A percentile compares a stretch with the other conserved stretches of the same genome.
phyloP scores from a whole-genome alignment of 2,888 invertebrate genomes.

The Loripinus fragilis region DNA sequence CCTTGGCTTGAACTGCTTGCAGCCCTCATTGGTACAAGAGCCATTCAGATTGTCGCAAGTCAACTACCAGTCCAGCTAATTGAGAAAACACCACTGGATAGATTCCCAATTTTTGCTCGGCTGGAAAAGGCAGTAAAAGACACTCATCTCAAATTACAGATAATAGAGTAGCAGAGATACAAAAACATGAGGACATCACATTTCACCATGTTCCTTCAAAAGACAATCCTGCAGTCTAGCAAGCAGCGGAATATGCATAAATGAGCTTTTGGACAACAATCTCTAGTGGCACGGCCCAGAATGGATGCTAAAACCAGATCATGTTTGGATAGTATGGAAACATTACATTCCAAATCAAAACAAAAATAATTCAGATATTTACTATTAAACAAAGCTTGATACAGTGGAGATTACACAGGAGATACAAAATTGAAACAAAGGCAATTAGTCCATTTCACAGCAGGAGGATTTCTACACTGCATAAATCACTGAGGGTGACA shows the following conservation, averaged over 20 bases:
- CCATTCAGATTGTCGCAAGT: too few species aligned
- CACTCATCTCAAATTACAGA: not conserved
- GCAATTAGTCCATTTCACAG: not conserved
- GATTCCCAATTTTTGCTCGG: not conserved
- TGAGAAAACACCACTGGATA: slow-evolving; percentile 13
- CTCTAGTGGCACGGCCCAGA: too few species aligned
- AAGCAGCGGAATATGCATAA: not conserved
- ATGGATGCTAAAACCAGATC: too few species aligned
- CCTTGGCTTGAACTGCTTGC: slow-evolving; percentile 8
- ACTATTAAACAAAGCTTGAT: not conserved
- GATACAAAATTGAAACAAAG: not conserved
- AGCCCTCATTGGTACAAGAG: too few species aligned
- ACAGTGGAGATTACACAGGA: not conserved
- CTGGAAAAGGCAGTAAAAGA: not conserved
- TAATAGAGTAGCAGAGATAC: too few species aligned
- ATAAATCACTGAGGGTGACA: too few species aligned
- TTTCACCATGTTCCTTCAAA: slow-evolving; percentile 9
- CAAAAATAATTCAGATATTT: not conserved
- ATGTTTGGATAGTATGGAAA: slow-evolving; percentile 4
- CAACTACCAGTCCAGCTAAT: too few species aligned
- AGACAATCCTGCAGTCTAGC: slow-evolving; percentile 12
- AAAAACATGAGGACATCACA: not conserved
- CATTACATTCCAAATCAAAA: not conserved
- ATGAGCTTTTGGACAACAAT: not conserved
- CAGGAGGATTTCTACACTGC: not conserved